These are phyloP conservation scores for Aurelia coerulea DNA, from an alignment of 30 jellyfish, hydroid and myxozoan genomes.

Conservation along the genomic window DNA sequence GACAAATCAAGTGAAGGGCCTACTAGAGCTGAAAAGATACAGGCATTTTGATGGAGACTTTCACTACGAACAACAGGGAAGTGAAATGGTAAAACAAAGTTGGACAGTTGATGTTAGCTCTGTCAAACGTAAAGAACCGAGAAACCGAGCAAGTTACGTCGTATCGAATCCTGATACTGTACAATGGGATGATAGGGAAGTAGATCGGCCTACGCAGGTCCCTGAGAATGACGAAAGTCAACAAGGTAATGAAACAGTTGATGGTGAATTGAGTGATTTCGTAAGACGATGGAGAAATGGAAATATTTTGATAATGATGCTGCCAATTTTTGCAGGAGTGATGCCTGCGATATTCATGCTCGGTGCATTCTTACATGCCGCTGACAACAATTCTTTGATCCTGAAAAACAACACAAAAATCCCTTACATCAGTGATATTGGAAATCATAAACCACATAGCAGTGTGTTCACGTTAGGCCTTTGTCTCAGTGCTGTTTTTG, in stretches of 20 bases:
- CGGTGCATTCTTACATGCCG: conserved; percentile 42
- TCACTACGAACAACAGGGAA: no score
- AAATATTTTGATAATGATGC: conserved; percentile 12
- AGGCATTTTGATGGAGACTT: no score
- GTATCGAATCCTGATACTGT: not conserved
- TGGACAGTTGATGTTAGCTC: not conserved
- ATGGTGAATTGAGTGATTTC: no score
- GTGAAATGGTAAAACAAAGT: not conserved
- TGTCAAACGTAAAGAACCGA: not conserved
- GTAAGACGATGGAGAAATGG: conserved; percentile 36
- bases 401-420: conserved; percentile 31
- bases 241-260: no score
- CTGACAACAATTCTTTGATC: not conserved
- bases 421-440: conserved; percentile 85
- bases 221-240: no score
- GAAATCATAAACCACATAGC: conserved; percentile 77
- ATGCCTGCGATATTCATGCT: conserved; percentile 35
- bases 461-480: conserved; percentile 79
- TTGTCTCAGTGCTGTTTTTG: conserved; percentile 49
- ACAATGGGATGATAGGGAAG: not conserved
- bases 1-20: not conserved
- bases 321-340: conserved; percentile 41
- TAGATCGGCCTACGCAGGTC: not conserved
- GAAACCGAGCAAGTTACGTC: not conserved
- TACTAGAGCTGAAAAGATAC: not conserved